Base-by-base conservation (phyloP, 2,797 vertebrate genomes). In the Antrozous pallidus region DNA sequence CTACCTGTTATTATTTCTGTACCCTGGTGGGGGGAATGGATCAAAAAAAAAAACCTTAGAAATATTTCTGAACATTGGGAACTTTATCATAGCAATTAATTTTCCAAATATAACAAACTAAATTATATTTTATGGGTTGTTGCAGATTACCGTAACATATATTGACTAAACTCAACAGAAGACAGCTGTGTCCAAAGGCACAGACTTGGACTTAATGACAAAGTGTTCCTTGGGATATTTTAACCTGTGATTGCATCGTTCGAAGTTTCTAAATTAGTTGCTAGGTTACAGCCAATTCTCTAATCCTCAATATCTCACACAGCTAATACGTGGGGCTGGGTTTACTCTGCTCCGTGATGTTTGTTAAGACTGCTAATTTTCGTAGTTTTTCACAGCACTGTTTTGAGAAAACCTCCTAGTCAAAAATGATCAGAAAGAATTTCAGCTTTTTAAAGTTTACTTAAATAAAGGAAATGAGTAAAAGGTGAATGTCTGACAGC, bases 1-100 rank as follows among this genome's bases (percentile, higher is more conserved):
- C 90, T 96, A 3, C 99, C 99, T 0, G 99, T 99, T 81, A 98
- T 84, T 1, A 99, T 94, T 77, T 98, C 98, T 10, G 82, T 70
- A 3, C 98, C 99, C 99, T 99, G 95, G 6, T 90, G 28, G 14
- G 28, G 17, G 49, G 10, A 17, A 8, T 12, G 5, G 36, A 90
- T 97, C 16, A 97, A 81, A 94, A 93, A 93, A 92, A 92, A 92
- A 78, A 54, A 75, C 11, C 49, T 31, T 56, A 94, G 88, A 86
- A 93, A 95, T 75, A 71, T 89, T n/a, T 71, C 71, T 85, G 42
- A 47, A 71, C 3, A 40, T 85, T 67, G 45, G 1, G 0, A 80
- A 91, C n/a, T 42, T 49, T 61, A 75, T 16, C 58, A 17, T 8
- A 90, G 78, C 7, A 73, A 54, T 89, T 58, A 1, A 36, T 7